Percentiles rank a stretch among this genome's conserved stretches.
These are phyloP conservation scores for Sylvia borin DNA, from an alignment of 2,797 vertebrate species.

Conservation along the genomic window DNA sequence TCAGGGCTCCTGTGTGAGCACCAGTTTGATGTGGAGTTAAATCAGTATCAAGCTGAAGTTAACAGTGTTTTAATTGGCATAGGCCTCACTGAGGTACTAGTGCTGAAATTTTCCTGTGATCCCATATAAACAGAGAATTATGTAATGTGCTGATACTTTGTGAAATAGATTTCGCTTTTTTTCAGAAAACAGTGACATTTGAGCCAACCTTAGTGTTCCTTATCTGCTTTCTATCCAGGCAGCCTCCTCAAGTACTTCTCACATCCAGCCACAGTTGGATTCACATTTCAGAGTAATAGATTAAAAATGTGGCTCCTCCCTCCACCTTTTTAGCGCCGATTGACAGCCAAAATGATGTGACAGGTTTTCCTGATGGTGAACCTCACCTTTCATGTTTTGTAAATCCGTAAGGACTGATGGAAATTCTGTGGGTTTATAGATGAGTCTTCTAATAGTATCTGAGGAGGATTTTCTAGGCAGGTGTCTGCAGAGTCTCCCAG, in stretches of 20 bases:
- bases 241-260: neutral
- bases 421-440: neutral
- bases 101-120: neutral
- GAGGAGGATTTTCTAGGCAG: neutral
- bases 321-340: neutral
- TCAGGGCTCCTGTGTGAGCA: neutral
- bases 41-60: neutral
- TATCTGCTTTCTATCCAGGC: neutral
- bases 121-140: neutral
- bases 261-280: neutral
- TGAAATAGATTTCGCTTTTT: neutral
- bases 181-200: neutral
- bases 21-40: neutral
- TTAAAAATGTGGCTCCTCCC: neutral
- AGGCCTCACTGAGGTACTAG: neutral
- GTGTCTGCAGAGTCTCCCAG: neutral
- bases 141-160: neutral
- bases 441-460: neutral
- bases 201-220: neutral
- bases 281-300: neutral
- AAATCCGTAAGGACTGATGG: neutral
- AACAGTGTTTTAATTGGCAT: neutral
- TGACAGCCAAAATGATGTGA: neutral
- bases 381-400: neutral
- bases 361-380: neutral